Conservation (phyloP, 2,888 invertebrate species). For the Eristalis intricaria region DNA sequence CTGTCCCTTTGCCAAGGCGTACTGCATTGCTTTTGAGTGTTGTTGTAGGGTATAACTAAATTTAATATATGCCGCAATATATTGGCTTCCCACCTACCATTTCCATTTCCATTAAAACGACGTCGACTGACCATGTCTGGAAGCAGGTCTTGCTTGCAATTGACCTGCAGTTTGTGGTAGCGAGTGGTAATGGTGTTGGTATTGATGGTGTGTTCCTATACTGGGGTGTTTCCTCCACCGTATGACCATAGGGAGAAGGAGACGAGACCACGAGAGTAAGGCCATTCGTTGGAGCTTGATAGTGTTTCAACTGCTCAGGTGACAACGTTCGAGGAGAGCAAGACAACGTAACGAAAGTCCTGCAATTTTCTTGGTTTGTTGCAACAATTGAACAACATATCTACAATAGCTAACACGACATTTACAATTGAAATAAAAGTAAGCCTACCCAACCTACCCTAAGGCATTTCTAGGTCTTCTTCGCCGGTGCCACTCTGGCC, state of each 20-base stretch:
- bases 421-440: conserved; percentile 67
- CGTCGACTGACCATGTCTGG: conserved; percentile 56
- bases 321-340: conserved; percentile 26
- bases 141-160: conserved; percentile 70
- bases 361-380: conserved; percentile 45
- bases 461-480: conserved; percentile 70
- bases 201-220: conserved; percentile 53
- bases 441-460: conserved; percentile 57
- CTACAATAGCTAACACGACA: conserved; percentile 54
- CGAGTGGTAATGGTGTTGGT: conserved; percentile 7
- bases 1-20: too few species aligned
- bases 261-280: background rate
- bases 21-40: background rate
- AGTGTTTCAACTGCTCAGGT: conserved; percentile 56
- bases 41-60: conserved; percentile 25
- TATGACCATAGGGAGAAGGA: background rate
- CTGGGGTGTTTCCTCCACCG: conserved; percentile 3
- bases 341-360: conserved; percentile 22
- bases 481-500: conserved; percentile 26
- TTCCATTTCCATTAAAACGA: conserved; percentile 41
- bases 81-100: conserved; percentile 71
- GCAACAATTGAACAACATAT: conserved; percentile 64
- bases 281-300: conserved; percentile 19
- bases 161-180: conserved; percentile 63
- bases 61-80: conserved; percentile 63